These are phyloP conservation scores for Myotis yumanensis DNA, from an alignment of 2,113 vertebrate genomes.

Conservation along the genomic window DNA sequence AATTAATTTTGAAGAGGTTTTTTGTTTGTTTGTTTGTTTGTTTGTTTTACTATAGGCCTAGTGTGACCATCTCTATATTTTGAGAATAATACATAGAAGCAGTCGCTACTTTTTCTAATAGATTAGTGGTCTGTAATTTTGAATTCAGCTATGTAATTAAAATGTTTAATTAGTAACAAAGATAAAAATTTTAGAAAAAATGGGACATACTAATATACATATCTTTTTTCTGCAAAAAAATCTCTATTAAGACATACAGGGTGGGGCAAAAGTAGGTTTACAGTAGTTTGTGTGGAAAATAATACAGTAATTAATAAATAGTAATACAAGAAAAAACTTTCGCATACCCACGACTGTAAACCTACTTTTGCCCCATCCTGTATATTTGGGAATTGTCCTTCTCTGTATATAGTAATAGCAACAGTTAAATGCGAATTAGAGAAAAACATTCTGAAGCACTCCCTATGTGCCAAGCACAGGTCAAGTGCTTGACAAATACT, in stretches of 20 bases:
- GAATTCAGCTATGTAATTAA: conserved; percentile 26
- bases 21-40: not conserved
- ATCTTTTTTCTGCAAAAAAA: not conserved
- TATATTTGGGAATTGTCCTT: not conserved
- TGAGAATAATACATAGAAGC: conserved; percentile 43
- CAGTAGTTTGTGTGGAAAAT: not conserved
- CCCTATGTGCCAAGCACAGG: not conserved
- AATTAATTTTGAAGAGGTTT: conserved; percentile 14
- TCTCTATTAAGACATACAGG: not conserved
- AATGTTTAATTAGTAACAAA: conserved; percentile 46
- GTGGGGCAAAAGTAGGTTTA: not conserved
- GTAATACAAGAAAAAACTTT: not conserved
- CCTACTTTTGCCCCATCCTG: not conserved
- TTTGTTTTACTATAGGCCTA: not conserved
- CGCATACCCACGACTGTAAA: not conserved
- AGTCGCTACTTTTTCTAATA: not conserved
- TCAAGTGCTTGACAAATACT: not conserved
- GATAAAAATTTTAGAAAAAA: conserved; percentile 17
- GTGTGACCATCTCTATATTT: not conserved
- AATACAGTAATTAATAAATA: not conserved
- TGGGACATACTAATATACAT: not conserved
- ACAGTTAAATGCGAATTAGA: not conserved
- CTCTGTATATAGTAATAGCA: not conserved
- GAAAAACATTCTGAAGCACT: not conserved
- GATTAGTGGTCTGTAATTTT: not conserved